Percentiles rank a stretch among this genome's conserved stretches.
These are phyloP conservation scores for Onychostruthus taczanowskii DNA, from an alignment of 2,113 vertebrate genomes.

Conservation along the genomic window DNA sequence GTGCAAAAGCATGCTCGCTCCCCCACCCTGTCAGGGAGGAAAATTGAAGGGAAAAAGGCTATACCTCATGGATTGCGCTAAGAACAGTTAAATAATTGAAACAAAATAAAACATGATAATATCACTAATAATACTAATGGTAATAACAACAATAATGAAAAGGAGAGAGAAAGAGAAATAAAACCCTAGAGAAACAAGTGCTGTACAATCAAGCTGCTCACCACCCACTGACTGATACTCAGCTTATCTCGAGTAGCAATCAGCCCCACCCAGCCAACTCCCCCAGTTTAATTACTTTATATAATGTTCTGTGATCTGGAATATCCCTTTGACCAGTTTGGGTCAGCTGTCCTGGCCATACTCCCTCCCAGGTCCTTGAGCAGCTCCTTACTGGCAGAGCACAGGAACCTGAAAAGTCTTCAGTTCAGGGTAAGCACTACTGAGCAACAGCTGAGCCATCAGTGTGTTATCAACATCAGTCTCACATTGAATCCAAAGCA, in stretches of 20 bases:
- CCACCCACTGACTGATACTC: not conserved
- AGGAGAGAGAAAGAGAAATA: not conserved
- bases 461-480: not conserved
- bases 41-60: not conserved
- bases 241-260: not conserved
- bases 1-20: not conserved
- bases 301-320: not conserved
- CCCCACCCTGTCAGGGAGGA: not conserved
- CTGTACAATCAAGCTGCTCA: not conserved
- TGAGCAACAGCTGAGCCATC: not conserved
- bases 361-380: not conserved
- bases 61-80: not conserved
- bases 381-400: not conserved
- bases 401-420: accelerated
- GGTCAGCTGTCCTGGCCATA: not conserved
- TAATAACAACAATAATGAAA: not conserved
- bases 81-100: not conserved
- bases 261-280: not conserved
- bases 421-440: not conserved
- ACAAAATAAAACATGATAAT: not conserved
- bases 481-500: not conserved
- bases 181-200: not conserved
- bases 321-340: not conserved
- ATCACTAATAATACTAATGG: not conserved
- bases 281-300: not conserved